Base-by-base conservation (phyloP, 2,113 vertebrate species). In the Aegotheles bennettii region DNA sequence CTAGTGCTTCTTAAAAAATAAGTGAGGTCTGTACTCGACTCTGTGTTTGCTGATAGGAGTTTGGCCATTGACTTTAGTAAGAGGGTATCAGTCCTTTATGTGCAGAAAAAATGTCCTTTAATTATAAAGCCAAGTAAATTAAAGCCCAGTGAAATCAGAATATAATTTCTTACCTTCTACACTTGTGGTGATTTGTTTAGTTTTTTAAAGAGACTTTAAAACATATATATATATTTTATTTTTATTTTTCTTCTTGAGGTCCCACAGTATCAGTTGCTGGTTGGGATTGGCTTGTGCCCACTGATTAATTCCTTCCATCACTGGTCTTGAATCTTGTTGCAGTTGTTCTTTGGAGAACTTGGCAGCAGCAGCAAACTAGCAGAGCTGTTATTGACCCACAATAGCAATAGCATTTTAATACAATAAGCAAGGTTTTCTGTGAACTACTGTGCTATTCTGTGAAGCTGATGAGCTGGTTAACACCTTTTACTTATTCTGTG, bases 381-480 rank as follows among this genome's bases (percentile, higher is more conserved):
- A 74, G 75, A 76, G 57, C 64, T 93, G 45, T 83, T 96, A 84
- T 28, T 96, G 95, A 94, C 79, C 75, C 84, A 57, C 88, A 89
- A 87, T 45, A 84, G 80, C 87, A 89, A 21, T 80, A 76, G 40
- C 48, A 67, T 48, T 87, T 90, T 92, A 91, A 92, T 91, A 83
- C 77, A 71, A 54, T 84, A 90, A 92, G 75, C 57, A 94, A 90
- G 79, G n/a, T 89, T 95, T 88, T 84, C 85, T 92, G 53, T 80
- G 76, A 90, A 56, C 59, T 36, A 3, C 5, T 1, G 16, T 4
- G 25, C 43, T 87, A 2, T 82, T 94, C 71, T 60, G 60, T 86
- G 87, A 56, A 89, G 51, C 74, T 87, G 69, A 95, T 85, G 94
- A 95, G 79, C 83, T 95, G 74, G 90, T 92, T 97, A 93, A 93